Base-by-base conservation (phyloP, 2,888 invertebrate species). In the Erebia palarica region DNA sequence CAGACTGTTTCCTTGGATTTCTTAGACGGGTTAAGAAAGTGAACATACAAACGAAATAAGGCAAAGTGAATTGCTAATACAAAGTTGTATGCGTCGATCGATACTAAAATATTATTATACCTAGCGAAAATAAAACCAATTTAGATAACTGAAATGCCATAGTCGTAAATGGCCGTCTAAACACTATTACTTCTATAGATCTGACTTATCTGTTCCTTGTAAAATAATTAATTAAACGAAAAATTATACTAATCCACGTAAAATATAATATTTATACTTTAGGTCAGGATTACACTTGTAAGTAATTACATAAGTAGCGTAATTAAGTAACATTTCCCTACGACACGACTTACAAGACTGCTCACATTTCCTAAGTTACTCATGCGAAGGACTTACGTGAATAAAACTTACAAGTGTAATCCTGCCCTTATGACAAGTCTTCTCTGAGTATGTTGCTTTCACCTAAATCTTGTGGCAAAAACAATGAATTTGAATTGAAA, bases 191-290 rank as follows among this genome's bases (percentile, higher is more conserved):
- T 14, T 51, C 65, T 65, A 69, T 68, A 51, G 55, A 61, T 42
- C 53, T 49, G 61, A 49, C 44, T 18, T 61, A 61, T 68, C 5
- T 18, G 10, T 55, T 49, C 55, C 63, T 49, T 13, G 8, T 42
- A 57, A 47, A 27, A 27, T 27, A 27, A 70, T 18, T 42, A 69
- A 42, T 51, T 44, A 55, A 59, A 69, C 18, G 42, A 51, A 69
- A 69, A 70, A 70, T 66, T 55, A 70, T 66, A 55, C 65, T 65
- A 70, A 66, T 21, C 36, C 60, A 61, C 44, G 21, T 60, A 65
- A 55, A 60, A 59, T 59, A 59, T 21, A 13, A 7, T 61, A 44
- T 61, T 55, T 65, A 44, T 61, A 61, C 13, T 55, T 42, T 36
- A 36, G 36, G 36, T 7, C 36, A 36, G 36, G 36, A 5, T 27